Conservation (phyloP, 2,888 invertebrate genomes). For the Anorthoa munda region DNA sequence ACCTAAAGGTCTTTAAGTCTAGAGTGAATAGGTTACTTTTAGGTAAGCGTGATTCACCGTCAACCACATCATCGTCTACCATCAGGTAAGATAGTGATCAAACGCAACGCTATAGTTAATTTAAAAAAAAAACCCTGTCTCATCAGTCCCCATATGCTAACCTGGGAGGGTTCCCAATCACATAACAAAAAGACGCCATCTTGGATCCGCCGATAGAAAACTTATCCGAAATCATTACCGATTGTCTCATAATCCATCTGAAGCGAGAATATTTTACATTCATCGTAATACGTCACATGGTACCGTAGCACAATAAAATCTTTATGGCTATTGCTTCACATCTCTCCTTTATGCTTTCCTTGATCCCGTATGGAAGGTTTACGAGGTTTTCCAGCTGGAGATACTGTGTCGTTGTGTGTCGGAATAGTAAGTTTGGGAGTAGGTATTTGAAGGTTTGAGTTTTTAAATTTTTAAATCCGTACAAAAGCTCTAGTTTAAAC, state of each 20-base stretch:
- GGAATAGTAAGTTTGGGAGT: neutral
- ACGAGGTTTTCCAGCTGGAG: slow-evolving; percentile 64
- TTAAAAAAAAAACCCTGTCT: too few species aligned
- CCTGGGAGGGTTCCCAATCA: neutral
- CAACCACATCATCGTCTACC: too few species aligned
- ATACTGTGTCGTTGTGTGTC: slow-evolving; percentile 57
- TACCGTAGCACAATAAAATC: slow-evolving; percentile 81
- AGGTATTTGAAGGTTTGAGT: neutral
- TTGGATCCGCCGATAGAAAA: slow-evolving; percentile 40
- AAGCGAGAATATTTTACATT: slow-evolving; percentile 82
- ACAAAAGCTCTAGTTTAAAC: too few species aligned
- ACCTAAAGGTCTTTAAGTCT: too few species aligned
- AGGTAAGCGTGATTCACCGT: too few species aligned
- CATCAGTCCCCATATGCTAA: neutral
- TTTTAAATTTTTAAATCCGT: neutral
- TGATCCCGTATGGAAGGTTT: slow-evolving; percentile 72
- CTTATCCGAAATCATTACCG: slow-evolving; percentile 75
- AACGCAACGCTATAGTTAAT: too few species aligned
- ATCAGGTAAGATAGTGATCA: too few species aligned
- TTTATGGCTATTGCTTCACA: slow-evolving; percentile 85
- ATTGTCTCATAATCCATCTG: slow-evolving; percentile 84
- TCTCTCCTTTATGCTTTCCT: slow-evolving; percentile 76
- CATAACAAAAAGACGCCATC: slow-evolving; percentile 32
- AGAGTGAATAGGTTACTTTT: too few species aligned
- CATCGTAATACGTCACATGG: slow-evolving; percentile 77